Base-by-base conservation (phyloP, 2,888 invertebrate species). In the Aphidius colemani region DNA sequence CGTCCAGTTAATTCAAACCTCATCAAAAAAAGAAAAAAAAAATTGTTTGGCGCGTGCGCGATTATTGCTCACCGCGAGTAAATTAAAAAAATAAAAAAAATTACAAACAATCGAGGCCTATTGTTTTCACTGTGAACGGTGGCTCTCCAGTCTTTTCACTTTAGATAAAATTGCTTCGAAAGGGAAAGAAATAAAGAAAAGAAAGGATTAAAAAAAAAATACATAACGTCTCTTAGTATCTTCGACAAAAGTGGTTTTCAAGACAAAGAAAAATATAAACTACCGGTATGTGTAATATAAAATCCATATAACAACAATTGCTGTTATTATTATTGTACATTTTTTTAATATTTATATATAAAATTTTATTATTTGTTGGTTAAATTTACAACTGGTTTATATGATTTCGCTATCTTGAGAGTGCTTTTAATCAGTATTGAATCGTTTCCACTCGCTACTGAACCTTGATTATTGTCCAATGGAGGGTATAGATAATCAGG, bases 401-500 rank as follows among this genome's bases (percentile, higher is more conserved):
- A 8, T 55, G 7, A 2, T 13, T 8, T 18, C n/a, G 11, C 18
- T 50, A 11, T 39, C 49, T 41, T 51, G 46, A 53, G 41, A 59
- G 59, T 40, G 63, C 51, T 46, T 53, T 63, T 63, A 59, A 63
- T 63, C 63, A 63, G 53, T 53, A 41, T 59, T 59, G 51, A 53
- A 65, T 59, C n/a, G 55, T 44, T 43, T 59, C 41, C 53, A 56
- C 43, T 59, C 51, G 53, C 57, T 30, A 30, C 30, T 30, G 30
- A 30, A 30, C 30, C 30, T 30, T 30, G 63, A 67, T 69, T 61
- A 66, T 63, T 64, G 64, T 64, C 48, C 55, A 53, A 11, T 56
- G 61, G 58, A 59, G 65, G 66, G 62, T 64, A 71, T 30, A 30
- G 30, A 30, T 78, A 80, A 81, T 81, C 79, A 81, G 78, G 75